These are phyloP conservation scores for Mechanitis messenoides DNA, from an alignment of 2,888 invertebrate species.

Conservation along the genomic window DNA sequence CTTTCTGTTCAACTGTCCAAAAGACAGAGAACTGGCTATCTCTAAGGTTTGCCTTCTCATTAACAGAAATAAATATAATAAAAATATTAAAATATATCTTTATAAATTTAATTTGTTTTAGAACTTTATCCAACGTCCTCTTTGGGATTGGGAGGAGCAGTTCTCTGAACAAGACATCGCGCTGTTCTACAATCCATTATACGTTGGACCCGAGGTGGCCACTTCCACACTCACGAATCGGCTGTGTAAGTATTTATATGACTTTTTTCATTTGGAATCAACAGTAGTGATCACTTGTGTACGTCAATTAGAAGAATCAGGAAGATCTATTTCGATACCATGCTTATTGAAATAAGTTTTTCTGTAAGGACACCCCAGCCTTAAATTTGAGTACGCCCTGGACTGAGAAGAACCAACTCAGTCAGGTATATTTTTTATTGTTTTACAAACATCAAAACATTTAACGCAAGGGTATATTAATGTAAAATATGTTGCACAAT, in stretches of 20 bases:
- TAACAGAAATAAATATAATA: background rate
- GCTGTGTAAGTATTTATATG: conserved; percentile 45
- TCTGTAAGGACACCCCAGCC: no score
- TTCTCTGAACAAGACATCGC: conserved; percentile 87
- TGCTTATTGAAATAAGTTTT: no score
- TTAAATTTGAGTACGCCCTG: no score
- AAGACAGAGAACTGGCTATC: conserved; percentile 82
- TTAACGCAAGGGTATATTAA: background rate
- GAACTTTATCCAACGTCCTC: conserved; percentile 81
- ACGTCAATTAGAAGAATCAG: no score
- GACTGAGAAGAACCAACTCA: no score
- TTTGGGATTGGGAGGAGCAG: conserved; percentile 95
- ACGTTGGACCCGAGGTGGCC: conserved; percentile 39
- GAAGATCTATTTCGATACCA: no score
- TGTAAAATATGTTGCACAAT: background rate
- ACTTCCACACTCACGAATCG: conserved; percentile 40
- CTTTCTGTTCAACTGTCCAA: conserved; percentile 92
- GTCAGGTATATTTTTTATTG: no score
- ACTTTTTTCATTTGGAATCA: no score
- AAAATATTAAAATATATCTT: background rate
- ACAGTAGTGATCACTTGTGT: no score
- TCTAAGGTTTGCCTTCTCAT: conserved; percentile 40
- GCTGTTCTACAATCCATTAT: conserved; percentile 91
- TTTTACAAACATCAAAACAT: no score
- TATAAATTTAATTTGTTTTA: conserved; percentile 29